phyloP scores from a whole-genome alignment of 2,888 invertebrate genomes.

The Saturnia pavonia region DNA sequence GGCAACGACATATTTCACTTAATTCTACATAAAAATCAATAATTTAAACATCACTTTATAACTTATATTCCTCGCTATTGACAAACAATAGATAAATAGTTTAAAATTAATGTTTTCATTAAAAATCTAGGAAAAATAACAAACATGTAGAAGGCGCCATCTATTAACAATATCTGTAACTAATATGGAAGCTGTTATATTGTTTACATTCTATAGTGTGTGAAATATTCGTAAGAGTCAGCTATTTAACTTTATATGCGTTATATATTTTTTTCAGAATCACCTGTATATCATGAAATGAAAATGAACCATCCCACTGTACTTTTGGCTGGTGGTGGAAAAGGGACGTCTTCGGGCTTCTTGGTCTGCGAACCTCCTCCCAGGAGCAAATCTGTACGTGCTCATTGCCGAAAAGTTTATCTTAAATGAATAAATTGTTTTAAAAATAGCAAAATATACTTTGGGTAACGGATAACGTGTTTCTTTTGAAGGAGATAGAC shows the following conservation, averaged over 20 bases:
- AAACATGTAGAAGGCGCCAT: too few relatives aligned
- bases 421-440: slow-evolving; percentile 15
- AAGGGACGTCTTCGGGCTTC: slow-evolving; percentile 28
- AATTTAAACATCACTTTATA: too few relatives aligned
- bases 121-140: too few relatives aligned
- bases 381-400: slow-evolving; percentile 72
- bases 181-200: too few relatives aligned
- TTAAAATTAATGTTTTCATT: too few relatives aligned
- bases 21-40: too few relatives aligned
- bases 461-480: slow-evolving; percentile 26
- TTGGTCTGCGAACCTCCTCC: slow-evolving; percentile 40
- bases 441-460: slow-evolving; percentile 41
- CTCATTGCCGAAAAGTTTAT: slow-evolving; percentile 20
- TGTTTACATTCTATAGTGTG: too few relatives aligned
- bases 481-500: slow-evolving; percentile 67
- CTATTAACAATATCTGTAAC: too few relatives aligned
- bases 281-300: slow-evolving; percentile 57
- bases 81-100: too few relatives aligned
- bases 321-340: slow-evolving; percentile 41
- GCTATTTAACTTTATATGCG: neutral
- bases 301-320: slow-evolving; percentile 60
- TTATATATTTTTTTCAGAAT: slow-evolving; percentile 42
- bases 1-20: too few relatives aligned
- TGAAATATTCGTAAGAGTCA: too few relatives aligned
- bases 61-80: too few relatives aligned